phyloP scores from a whole-genome alignment of 2,113 vertebrate genomes.

The Micronycteris hirsuta region DNA sequence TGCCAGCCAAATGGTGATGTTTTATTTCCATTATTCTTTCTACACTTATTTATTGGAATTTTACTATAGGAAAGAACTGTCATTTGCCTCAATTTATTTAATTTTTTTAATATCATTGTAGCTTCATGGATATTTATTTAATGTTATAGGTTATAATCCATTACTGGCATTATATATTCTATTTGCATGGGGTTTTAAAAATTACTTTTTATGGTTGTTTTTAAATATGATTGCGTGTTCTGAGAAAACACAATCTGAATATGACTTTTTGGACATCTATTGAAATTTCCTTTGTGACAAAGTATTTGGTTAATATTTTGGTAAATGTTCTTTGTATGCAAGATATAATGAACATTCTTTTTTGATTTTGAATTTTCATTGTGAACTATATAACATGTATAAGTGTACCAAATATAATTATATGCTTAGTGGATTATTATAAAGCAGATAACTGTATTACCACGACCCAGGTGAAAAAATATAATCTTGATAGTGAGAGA shows the following conservation, averaged over 20 bases:
- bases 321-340: neutral
- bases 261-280: neutral
- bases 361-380: neutral
- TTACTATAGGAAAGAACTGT: neutral
- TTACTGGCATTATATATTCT: neutral
- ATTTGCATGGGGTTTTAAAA: neutral
- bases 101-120: neutral
- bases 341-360: neutral
- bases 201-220: neutral
- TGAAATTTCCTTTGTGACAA: constrained; percentile 22
- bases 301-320: neutral
- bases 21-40: neutral
- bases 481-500: neutral
- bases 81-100: neutral
- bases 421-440: neutral
- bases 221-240: neutral
- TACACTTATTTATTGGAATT: constrained; percentile 12
- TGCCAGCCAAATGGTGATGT: neutral
- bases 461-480: neutral
- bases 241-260: constrained; percentile 13
- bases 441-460: neutral
- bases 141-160: neutral
- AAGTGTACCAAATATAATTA: neutral
- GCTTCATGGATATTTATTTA: neutral
- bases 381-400: neutral